phyloP scores from a whole-genome alignment of 2,888 invertebrate species.

The Synanthedon formicaeformis region DNA sequence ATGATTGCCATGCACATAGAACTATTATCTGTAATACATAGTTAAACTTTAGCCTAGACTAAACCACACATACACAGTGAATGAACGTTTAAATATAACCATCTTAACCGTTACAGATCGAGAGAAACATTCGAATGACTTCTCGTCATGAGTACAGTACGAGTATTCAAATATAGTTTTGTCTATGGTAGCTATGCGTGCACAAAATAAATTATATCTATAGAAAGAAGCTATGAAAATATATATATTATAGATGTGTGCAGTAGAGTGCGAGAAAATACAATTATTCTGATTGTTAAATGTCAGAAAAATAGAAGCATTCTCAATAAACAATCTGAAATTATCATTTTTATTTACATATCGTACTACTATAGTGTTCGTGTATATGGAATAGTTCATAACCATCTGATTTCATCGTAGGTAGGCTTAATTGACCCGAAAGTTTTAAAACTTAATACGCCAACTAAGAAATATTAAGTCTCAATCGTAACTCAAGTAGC shows the following conservation, averaged over 20 bases:
- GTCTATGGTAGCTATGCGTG: constrained; percentile 41
- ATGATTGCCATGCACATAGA: constrained; percentile 61
- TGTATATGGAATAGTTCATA: constrained; percentile 48
- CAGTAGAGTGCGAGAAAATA: constrained; percentile 58
- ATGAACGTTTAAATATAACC: constrained; percentile 26
- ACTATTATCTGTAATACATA: constrained; percentile 36
- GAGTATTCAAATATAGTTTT: constrained; percentile 5
- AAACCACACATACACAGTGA: constrained; percentile 58
- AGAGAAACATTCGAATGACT: constrained; percentile 16
- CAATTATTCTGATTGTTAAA: constrained; percentile 49
- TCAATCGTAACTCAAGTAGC: constrained; percentile 5
- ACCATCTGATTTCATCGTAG: constrained; percentile 26
- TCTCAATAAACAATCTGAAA: constrained; percentile 57
- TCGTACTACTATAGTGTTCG: not conserved
- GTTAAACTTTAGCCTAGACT: constrained; percentile 43
- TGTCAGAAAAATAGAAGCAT: constrained; percentile 58
- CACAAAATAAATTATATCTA: constrained; percentile 37
- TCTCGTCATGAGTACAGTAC: too few relatives aligned
- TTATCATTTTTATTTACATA: constrained; percentile 57
- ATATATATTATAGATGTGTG: constrained; percentile 35
- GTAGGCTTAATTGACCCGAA: constrained; percentile 40
- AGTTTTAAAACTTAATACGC: constrained; percentile 15
- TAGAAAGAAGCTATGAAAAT: constrained; percentile 62
- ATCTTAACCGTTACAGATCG: constrained; percentile 37
- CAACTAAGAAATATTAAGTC: not conserved